Base-by-base conservation (phyloP, 2,113 vertebrate genomes). In the Onychostoma macrolepis region DNA sequence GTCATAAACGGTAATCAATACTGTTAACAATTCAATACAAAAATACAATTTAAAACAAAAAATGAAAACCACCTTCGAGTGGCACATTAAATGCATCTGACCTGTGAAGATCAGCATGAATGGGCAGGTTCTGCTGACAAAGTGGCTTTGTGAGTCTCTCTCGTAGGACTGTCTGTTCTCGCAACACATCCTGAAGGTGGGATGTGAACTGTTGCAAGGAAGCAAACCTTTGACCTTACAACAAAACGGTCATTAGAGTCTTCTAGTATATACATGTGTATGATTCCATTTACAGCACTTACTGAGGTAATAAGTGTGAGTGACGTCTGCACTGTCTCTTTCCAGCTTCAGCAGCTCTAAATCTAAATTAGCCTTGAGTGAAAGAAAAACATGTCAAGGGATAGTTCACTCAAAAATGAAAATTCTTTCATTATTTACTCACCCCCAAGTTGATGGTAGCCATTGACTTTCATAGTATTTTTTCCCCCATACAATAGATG, bases 41-140 rank as follows among this genome's bases (percentile, higher is more conserved):
- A 13, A n/a, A 38, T 2, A 33, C 21, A 36, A 50, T 30, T 61
- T 15, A 38, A 41, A 58, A 11, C 45, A 3, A 1, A 11, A 78
- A 78, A 50, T 2, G 33, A n/a, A 38, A 71, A 24, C 8, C 6
- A 67, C 13, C 15, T 75, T 48, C 12, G 48, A 17, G 26, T 11
- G 26, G 45, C 19, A 65, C n/a, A 15, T 45, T 33, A n/a, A 84
- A 56, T 36, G 33, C 43, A n/a, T 6, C 77, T 82, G 87, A 98
- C 98, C 94, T 96, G 93, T 98, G 97, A 90, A 95, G 95, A 87
- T 94, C 82, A 58, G 96, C 96, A 76, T 96, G 95, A 85, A 99
- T 41, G 2, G 97, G 96, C 86, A 99, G 93, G 89, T 94, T 96
- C 61, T 97, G 95, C 88, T 95, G 93, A 88, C 93, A 96, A 65